A percentile compares a stretch with the other conserved stretches of the same genome.
Conservation (phyloP, 2,888 invertebrate species). For the Autographa gamma region DNA sequence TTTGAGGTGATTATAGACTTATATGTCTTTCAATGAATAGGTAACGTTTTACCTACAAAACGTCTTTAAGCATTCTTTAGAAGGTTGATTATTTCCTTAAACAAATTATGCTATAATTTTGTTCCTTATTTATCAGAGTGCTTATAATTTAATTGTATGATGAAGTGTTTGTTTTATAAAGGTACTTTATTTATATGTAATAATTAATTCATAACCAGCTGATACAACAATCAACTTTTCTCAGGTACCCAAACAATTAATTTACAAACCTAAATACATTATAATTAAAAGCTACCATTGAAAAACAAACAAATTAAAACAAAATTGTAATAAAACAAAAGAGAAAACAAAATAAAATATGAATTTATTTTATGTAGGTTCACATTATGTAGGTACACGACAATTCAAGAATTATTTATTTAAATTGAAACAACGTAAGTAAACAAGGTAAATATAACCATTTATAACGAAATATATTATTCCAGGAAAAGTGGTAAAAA, state of each 20-base stretch:
- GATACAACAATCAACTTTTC: not conserved
- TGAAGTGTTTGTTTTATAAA: not conserved
- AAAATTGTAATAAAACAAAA: not conserved
- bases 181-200: not conserved
- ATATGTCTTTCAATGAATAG: not conserved
- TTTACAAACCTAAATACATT: not conserved
- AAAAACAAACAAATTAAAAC: not conserved
- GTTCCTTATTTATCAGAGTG: too few relatives aligned
- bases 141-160: too few relatives aligned
- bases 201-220: not conserved
- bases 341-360: not conserved
- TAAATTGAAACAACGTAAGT: not conserved
- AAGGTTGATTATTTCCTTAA: too few relatives aligned
- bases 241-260: not conserved
- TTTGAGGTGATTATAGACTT: not conserved
- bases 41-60: not conserved
- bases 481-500: constrained; percentile 36
- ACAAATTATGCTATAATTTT: too few relatives aligned
- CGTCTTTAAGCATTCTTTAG: not conserved
- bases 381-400: not conserved
- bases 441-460: too few relatives aligned
- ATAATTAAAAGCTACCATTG: not conserved
- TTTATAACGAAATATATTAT: too few relatives aligned
- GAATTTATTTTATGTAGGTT: not conserved
- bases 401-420: too few relatives aligned